Conservation (phyloP, 2,113 vertebrate genomes). For the Pteronura brasiliensis region DNA sequence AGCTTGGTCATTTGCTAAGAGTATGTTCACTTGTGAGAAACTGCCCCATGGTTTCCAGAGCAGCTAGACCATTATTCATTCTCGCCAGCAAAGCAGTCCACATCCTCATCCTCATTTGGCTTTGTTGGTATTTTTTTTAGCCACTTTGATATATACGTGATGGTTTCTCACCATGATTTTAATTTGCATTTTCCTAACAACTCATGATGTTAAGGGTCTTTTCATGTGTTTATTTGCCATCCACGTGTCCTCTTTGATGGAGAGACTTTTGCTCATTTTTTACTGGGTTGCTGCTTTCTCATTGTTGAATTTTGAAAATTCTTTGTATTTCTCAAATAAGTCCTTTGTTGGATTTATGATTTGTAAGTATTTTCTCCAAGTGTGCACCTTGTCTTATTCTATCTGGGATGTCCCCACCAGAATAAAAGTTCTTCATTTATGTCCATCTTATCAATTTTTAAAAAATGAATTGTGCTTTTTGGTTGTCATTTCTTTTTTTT, state of each 20-base stretch:
- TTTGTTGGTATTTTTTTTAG: not conserved
- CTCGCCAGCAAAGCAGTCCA: not conserved
- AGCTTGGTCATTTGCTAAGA: not conserved
- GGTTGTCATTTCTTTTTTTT: no score
- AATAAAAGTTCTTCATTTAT: not conserved
- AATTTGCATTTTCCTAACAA: not conserved
- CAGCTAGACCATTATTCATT: not conserved
- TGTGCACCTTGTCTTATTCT: not conserved
- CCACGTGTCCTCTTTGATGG: not conserved
- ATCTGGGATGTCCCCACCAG: not conserved
- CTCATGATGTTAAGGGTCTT: not conserved
- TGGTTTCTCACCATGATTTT: not conserved
- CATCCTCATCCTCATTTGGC: not conserved
- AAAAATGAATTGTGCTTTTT: not conserved
- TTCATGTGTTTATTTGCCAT: not conserved
- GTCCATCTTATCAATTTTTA: not conserved
- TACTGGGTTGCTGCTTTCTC: not conserved
- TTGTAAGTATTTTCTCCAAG: not conserved
- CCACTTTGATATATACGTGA: not conserved
- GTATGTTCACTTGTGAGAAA: not conserved
- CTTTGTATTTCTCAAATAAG: not conserved
- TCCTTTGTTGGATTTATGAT: not conserved
- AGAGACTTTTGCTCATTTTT: not conserved
- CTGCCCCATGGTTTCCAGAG: not conserved
- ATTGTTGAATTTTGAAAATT: not conserved